Evolutionary conservation across 2,113 vertebrate genomes (phyloP), one percentile per base, ranked within the genome.

Genomic region (Mesoclemmys tuberculata): DNA sequence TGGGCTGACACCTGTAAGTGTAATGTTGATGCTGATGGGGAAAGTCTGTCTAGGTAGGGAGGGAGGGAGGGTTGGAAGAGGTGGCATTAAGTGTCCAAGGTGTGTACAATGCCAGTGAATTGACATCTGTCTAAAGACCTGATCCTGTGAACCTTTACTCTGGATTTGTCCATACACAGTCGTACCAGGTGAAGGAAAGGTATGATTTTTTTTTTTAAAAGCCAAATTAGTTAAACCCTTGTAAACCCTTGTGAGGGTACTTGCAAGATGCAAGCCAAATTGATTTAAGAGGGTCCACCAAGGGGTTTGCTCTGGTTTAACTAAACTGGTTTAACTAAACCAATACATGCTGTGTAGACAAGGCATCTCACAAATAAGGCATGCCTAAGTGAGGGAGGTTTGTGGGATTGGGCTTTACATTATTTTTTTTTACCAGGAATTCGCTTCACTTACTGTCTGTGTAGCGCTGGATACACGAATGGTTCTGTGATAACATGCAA

Each of bases 1-100:
- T 18, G 58, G 58, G 58, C 56, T 92, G 91, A 94, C 90, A 96
- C 84, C 96, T 87, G 86, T 8, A 49, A 31, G 88, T 95, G 95
- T 94, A 41, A 94, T 38, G 48, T 87, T 0, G 0, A 0, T 1
- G 0, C 7, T 0, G 41, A 89, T 77, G 85, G 24, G 89, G 52
- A 61, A 0, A 0, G 10, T 27, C 26, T 71, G 11, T 8, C 56
- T 29, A 26, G 3, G 31, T 35, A 31, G 58, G 8, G 12, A 14
- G 35, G 8, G 46, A 46, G 46, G 12, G 49, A 49, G 49, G 80
- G 46, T 41, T 58, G 24, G 29, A 74, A 74, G 38, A 41, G 29
- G 64, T 90, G 12, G 52, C 26, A 54, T 64, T 26, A 4, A 6
- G 1, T 3, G 1, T 16, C 46, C 9, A 81, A 51, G 3, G 41